phyloP scores from a whole-genome alignment of 2,888 invertebrate genomes.

The Himalopsyche kuldschensis region DNA sequence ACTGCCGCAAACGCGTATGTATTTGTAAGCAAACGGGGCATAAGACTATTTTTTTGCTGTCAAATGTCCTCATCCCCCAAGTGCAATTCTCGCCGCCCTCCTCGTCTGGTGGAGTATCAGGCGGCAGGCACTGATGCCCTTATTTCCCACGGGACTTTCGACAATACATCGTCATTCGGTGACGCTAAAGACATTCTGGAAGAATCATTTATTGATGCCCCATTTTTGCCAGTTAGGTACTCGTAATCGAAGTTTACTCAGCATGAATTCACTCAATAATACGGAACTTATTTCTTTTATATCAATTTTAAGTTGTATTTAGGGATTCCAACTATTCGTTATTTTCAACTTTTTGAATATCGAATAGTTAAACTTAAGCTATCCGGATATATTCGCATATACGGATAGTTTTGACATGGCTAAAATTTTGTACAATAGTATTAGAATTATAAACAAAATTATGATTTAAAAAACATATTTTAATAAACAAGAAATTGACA shows the following conservation, averaged over 20 bases:
- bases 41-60: not conserved
- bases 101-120: not conserved
- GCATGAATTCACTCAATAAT: not conserved
- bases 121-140: not conserved
- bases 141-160: not conserved
- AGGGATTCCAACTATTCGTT: no score
- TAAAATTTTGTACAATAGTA: no score
- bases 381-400: no score
- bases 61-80: not conserved
- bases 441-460: no score
- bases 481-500: no score
- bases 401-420: no score
- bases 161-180: not conserved
- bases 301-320: no score
- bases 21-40: not conserved
- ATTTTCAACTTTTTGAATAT: no score
- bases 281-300: no score
- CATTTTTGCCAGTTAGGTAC: not conserved
- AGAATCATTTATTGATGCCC: not conserved
- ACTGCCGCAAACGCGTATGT: not conserved
- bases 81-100: not conserved
- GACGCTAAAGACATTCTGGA: not conserved
- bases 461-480: no score
- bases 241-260: not conserved
- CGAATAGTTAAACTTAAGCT: no score